Conservation (phyloP, 2,888 invertebrate genomes). For the Ennomos erosarius region DNA sequence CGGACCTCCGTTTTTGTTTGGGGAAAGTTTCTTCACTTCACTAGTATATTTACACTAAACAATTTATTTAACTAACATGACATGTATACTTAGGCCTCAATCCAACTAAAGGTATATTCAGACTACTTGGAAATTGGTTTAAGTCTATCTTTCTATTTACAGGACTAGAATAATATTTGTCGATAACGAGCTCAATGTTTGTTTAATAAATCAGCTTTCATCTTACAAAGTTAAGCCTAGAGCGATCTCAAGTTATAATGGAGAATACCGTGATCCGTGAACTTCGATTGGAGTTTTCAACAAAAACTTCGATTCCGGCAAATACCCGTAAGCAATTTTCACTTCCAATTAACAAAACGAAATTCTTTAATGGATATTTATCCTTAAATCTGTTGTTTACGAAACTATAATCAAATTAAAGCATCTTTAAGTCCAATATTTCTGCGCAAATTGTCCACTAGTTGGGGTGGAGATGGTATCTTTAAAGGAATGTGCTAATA, state of each 20-base stretch:
- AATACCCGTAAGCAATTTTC: slow-evolving; percentile 12
- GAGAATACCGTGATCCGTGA: slow-evolving; percentile 9
- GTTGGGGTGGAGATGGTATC: slow-evolving; percentile 48
- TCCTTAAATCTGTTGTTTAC: slow-evolving; percentile 27
- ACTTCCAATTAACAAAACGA: slow-evolving; percentile 9
- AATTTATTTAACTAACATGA: no score
- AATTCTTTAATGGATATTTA: slow-evolving; percentile 10
- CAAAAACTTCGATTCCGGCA: slow-evolving; percentile 1
- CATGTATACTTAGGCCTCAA: no score
- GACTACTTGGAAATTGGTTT: slow-evolving; percentile 2
- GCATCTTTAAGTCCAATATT: slow-evolving; percentile 41
- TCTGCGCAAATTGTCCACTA: slow-evolving; percentile 47
- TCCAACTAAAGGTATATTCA: no score
- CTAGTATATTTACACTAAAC: no score
- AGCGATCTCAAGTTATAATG: slow-evolving; percentile 18
- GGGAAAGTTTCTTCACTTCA: no score
- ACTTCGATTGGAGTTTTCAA: slow-evolving; percentile 19
- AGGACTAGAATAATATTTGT: slow-evolving; percentile 12
- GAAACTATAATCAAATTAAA: slow-evolving; percentile 51
- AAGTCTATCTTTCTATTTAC: neutral
- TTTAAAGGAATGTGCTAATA: slow-evolving; percentile 63
- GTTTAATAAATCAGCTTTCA: slow-evolving; percentile 15
- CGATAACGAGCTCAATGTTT: slow-evolving; percentile 12
- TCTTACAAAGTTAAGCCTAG: slow-evolving; percentile 11
- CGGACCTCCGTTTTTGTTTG: no score